Percentiles rank a stretch among this genome's conserved stretches.
These are phyloP conservation scores for Enteromius paludinosus DNA, from an alignment of 2,797 vertebrate species.

Conservation along the genomic window DNA sequence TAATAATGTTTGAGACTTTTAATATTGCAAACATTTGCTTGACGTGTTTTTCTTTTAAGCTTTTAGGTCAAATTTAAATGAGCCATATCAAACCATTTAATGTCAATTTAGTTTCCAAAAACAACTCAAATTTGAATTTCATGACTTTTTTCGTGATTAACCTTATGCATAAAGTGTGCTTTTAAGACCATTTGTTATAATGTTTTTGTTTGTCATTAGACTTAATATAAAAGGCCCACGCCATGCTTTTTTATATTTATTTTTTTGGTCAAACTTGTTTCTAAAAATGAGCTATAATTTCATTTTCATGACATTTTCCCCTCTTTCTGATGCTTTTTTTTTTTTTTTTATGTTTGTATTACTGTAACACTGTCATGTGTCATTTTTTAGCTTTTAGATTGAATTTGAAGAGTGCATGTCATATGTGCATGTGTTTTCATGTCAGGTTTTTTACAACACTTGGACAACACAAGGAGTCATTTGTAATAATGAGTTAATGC, in stretches of 20 bases:
- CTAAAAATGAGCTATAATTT: neutral
- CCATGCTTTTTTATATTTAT: neutral
- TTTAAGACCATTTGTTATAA: neutral
- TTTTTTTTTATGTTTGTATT: neutral
- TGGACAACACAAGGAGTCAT: too few species aligned
- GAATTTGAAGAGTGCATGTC: neutral
- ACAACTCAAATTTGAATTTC: neutral
- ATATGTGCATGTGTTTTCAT: neutral
- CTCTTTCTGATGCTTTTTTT: neutral
- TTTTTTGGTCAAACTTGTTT: too few species aligned
- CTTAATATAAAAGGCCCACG: neutral
- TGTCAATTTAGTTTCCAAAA: neutral
- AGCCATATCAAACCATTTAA: neutral
- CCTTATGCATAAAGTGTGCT: neutral
- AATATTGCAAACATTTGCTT: neutral
- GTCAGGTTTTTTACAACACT: too few species aligned
- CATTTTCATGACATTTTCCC: neutral
- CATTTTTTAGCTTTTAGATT: neutral
- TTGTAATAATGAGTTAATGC: too few species aligned
- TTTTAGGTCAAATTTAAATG: neutral
- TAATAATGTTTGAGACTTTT: neutral
- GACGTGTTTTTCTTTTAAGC: neutral
- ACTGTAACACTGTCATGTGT: neutral
- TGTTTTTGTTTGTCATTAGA: too few species aligned
- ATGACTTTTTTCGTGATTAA: neutral